These are phyloP conservation scores for Ptilonorhynchus violaceus DNA, from an alignment of 2,113 vertebrate genomes.

Conservation along the genomic window DNA sequence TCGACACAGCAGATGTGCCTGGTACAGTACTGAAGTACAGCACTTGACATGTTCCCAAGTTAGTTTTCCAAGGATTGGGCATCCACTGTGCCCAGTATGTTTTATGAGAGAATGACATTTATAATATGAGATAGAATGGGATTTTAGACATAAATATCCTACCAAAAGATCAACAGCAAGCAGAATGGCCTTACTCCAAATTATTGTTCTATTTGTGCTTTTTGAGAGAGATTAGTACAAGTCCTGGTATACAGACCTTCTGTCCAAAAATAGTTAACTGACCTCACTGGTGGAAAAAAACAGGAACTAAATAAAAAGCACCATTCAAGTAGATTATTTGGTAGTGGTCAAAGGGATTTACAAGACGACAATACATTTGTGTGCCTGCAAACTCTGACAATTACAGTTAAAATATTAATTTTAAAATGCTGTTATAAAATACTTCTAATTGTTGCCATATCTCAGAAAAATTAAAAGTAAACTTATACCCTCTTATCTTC, in stretches of 20 bases:
- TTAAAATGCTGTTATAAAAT: background rate
- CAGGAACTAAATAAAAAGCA: background rate
- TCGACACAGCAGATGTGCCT: background rate
- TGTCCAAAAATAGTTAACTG: background rate
- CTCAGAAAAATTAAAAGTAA: slow-evolving; percentile 5
- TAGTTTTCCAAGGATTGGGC: background rate
- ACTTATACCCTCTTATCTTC: background rate
- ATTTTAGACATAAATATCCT: background rate
- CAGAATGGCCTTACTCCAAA: background rate
- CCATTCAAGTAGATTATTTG: background rate
- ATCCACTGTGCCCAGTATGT: background rate
- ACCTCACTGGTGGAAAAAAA: background rate
- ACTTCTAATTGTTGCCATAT: background rate
- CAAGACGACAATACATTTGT: background rate
- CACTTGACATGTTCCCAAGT: background rate
- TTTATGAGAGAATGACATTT: too few relatives aligned
- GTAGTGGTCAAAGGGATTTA: background rate
- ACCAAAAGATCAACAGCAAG: background rate
- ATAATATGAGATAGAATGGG: background rate
- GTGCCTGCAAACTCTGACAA: background rate
- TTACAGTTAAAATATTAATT: background rate
- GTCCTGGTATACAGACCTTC: background rate
- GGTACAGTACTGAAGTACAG: background rate
- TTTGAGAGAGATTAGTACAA: background rate
- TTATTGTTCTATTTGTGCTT: background rate